A percentile compares a stretch with the other conserved stretches of the same genome.
Evolutionary conservation across 2,888 invertebrate species (phyloP).

Genomic region (Napeogenes sylphis): DNA sequence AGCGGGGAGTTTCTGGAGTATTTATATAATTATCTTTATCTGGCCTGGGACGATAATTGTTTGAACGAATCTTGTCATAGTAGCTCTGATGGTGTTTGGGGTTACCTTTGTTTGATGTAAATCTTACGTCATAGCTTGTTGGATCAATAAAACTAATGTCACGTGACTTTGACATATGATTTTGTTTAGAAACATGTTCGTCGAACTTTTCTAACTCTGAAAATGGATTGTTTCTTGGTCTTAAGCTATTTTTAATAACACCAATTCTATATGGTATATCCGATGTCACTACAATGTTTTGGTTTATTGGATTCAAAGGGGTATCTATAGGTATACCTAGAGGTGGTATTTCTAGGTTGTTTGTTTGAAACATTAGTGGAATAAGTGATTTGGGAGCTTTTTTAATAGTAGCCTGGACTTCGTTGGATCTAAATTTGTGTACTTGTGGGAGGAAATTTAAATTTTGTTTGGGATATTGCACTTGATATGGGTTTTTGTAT

Average conservation of each 20-base stretch:
- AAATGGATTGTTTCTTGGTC: slow-evolving; percentile 6
- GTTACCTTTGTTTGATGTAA: slow-evolving; percentile 21
- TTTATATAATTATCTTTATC: slow-evolving; percentile 22
- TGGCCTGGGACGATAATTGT: slow-evolving; percentile 16
- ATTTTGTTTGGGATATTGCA: slow-evolving; percentile 3
- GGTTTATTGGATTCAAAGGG: slow-evolving; percentile 44
- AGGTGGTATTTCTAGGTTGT: slow-evolving; percentile 56
- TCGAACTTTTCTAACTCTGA: slow-evolving; percentile 1
- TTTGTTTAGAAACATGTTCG: slow-evolving; percentile 11
- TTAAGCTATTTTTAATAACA: not conserved
- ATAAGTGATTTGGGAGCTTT: slow-evolving; percentile 7
- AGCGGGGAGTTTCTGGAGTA: slow-evolving; percentile 42
- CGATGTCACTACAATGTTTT: slow-evolving; percentile 54
- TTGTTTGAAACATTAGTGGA: slow-evolving; percentile 58
- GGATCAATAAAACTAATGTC: not conserved
- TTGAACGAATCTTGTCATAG: slow-evolving; percentile 26
- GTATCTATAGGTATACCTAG: slow-evolving; percentile 49
- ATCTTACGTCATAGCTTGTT: slow-evolving; percentile 17
- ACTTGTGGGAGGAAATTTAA: slow-evolving; percentile 24
- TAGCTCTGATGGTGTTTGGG: slow-evolving; percentile 22
- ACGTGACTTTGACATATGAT: slow-evolving; percentile 11
- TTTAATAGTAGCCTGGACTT: not conserved
- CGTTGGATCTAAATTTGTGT: slow-evolving; percentile 27
- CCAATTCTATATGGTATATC: slow-evolving; percentile 19
- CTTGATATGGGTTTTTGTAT: not conserved